Evolutionary conservation across 1,140 invertebrate genomes (phyloP).

Genomic region (Eupristina koningsbergeri): DNA sequence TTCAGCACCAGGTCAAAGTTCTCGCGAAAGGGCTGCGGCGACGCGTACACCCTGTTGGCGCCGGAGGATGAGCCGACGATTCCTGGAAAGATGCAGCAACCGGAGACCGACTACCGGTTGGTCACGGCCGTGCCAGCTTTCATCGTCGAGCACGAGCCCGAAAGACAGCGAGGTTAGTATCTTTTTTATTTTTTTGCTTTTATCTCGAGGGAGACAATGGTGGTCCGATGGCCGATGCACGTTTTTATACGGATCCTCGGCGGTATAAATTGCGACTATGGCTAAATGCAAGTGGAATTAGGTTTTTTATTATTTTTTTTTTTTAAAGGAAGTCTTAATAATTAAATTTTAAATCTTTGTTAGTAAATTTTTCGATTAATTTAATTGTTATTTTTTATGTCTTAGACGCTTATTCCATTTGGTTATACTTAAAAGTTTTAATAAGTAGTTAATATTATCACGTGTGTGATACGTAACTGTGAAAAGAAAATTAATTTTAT

Average conservation of each 20-base stretch:
- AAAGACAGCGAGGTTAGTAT: constrained; percentile 65
- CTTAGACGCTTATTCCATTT: too few relatives aligned
- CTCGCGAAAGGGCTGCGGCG: constrained; percentile 67
- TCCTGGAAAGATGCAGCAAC: constrained; percentile 30
- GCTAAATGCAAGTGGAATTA: not conserved
- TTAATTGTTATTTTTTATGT: too few relatives aligned
- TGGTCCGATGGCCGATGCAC: not conserved
- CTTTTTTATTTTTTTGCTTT: too few relatives aligned
- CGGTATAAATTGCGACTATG: not conserved
- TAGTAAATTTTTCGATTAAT: too few relatives aligned
- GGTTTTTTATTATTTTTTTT: not conserved
- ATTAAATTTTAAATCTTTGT: not conserved
- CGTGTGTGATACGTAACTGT: not conserved
- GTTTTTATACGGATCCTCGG: not conserved
- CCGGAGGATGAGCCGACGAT: constrained; percentile 59
- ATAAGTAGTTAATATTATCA: too few relatives aligned
- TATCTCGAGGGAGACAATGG: not conserved
- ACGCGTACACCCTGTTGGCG: constrained; percentile 62
- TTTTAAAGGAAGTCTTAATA: not conserved
- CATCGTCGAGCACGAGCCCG: constrained; percentile 73
- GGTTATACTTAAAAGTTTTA: not conserved
- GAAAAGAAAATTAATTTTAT: not conserved
- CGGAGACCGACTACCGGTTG: constrained; percentile 70
- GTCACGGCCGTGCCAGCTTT: constrained; percentile 75
- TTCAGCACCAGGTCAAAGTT: constrained; percentile 63